These are phyloP conservation scores for Dryococelus australis DNA, from an alignment of 2,888 invertebrate genomes.

Conservation along the genomic window DNA sequence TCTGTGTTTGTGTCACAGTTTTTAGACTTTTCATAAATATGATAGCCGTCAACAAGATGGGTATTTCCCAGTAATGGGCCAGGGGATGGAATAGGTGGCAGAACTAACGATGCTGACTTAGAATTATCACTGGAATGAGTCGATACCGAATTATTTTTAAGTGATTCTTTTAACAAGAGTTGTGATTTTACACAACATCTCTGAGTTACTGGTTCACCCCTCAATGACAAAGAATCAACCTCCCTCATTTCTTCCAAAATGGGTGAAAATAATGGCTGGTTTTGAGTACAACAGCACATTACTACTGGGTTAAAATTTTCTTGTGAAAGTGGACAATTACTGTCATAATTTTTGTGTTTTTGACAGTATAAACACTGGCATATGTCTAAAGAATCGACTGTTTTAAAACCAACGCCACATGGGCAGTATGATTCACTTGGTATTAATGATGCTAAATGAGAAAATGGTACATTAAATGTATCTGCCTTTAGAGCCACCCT, in stretches of 20 bases:
- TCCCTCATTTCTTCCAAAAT: not conserved
- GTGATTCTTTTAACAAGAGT: no score
- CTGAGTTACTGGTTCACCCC: not conserved
- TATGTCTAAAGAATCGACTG: not conserved
- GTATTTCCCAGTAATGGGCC: conserved; percentile 85
- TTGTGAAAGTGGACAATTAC: not conserved
- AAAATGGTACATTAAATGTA: not conserved
- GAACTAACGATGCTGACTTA: conserved; percentile 20
- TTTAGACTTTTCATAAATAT: conserved; percentile 51
- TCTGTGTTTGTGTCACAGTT: conserved; percentile 49
- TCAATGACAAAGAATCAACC: not conserved
- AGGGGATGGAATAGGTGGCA: conserved; percentile 75
- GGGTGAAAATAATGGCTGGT: not conserved
- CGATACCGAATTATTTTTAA: conserved; percentile 23
- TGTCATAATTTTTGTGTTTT: not conserved
- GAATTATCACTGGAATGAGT: conserved; percentile 22
- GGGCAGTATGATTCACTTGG: not conserved
- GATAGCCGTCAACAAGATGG: conserved; percentile 75
- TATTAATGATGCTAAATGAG: not conserved
- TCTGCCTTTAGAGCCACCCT: not conserved
- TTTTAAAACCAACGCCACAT: not conserved
- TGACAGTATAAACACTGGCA: not conserved
- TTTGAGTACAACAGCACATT: not conserved
- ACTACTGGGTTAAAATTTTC: not conserved
- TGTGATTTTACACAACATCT: not conserved